Evolutionary conservation across 2,113 vertebrate genomes (phyloP).

Genomic region (Climacteris rufus): DNA sequence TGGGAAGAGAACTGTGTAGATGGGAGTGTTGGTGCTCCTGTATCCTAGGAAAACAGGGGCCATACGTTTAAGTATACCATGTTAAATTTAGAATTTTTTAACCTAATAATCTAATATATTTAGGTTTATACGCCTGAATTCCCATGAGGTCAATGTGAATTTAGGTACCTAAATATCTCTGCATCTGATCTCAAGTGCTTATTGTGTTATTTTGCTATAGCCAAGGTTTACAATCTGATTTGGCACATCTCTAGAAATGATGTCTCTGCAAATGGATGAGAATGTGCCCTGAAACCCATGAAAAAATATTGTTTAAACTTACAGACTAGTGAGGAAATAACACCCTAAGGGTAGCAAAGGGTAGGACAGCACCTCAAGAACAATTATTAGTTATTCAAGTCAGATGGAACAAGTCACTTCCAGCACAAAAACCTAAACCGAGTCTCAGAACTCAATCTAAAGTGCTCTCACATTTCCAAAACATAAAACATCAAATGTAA

Average conservation of each 20-base stretch:
- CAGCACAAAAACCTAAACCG: not conserved
- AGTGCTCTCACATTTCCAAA: not conserved
- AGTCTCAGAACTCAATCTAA: not conserved
- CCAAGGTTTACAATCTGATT: not conserved
- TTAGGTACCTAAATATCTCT: not conserved
- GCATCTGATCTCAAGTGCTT: not conserved
- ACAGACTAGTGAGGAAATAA: not conserved
- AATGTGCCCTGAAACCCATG: not conserved
- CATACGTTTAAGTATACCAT: not conserved
- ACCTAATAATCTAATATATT: not conserved
- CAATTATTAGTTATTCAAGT: not conserved
- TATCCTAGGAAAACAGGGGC: not conserved
- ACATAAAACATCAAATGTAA: not conserved
- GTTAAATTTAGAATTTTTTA: not conserved
- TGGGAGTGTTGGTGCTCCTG: accelerated
- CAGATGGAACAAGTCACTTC: not conserved
- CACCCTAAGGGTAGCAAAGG: not conserved
- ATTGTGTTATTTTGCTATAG: not conserved
- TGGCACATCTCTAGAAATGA: not conserved
- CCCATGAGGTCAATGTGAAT: not conserved
- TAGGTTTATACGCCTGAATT: not conserved
- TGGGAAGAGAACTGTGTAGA: not conserved
- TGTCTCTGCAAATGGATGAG: not conserved
- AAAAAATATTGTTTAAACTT: not conserved
- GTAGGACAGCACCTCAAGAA: not conserved